Percentiles rank a stretch among this genome's conserved stretches.
Conservation (phyloP, 2,797 vertebrate species). For the Lepilemur ruficaudatus region DNA sequence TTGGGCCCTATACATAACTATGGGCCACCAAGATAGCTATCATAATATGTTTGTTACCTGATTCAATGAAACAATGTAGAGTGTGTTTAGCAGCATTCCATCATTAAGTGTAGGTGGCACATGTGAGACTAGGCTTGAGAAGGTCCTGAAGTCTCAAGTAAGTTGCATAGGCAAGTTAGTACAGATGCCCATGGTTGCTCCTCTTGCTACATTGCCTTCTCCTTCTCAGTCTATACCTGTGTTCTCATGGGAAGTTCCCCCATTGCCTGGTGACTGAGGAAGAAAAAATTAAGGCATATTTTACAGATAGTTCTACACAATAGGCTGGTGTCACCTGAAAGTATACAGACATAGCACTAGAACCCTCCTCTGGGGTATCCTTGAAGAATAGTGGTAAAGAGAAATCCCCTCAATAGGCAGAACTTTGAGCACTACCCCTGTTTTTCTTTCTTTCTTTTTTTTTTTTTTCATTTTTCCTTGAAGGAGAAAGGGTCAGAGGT, state of each 20-base stretch:
- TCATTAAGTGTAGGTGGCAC: background rate
- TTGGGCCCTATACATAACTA: background rate
- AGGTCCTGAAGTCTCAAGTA: constrained; percentile 2
- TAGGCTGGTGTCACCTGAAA: background rate
- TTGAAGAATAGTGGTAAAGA: background rate
- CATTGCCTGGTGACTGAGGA: background rate
- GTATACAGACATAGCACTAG: background rate
- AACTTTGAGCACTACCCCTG: background rate
- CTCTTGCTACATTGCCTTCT: background rate
- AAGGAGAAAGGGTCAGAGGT: background rate
- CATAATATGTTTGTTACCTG: background rate
- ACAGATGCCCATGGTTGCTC: background rate
- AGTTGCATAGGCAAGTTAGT: background rate
- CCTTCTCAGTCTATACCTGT: background rate
- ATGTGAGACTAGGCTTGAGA: background rate
- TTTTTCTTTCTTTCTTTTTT: too few relatives aligned
- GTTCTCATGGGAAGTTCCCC: background rate
- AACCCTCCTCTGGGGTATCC: background rate
- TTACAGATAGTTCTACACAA: background rate
- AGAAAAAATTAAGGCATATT: background rate
- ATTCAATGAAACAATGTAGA: background rate
- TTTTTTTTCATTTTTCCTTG: background rate
- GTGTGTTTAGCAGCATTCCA: background rate
- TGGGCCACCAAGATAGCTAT: background rate
- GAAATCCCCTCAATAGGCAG: background rate